Conservation (phyloP, 2,888 invertebrate species). For the Amorpha juglandis region DNA sequence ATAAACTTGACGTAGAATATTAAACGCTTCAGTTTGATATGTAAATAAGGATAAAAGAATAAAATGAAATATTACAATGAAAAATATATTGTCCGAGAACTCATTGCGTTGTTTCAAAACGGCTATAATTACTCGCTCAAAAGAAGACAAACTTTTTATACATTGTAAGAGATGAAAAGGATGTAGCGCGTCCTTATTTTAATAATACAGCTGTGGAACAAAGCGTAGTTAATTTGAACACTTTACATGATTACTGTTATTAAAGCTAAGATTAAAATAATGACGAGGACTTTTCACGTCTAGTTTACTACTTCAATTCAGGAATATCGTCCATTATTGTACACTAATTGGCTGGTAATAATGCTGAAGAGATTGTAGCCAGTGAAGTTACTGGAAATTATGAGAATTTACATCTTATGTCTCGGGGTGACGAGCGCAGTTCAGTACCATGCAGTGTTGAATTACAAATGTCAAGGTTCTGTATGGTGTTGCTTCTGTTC, state of each 20-base stretch:
- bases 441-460: no score
- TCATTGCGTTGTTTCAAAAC: not conserved
- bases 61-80: not conserved
- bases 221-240: not conserved
- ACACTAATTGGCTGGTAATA: not conserved
- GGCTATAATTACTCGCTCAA: not conserved
- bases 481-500: no score
- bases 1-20: not conserved
- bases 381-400: no score
- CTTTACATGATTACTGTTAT: not conserved
- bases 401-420: no score
- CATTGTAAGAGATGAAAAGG: not conserved
- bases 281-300: not conserved
- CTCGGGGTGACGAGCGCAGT: no score
- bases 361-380: no score
- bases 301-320: not conserved
- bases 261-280: not conserved
- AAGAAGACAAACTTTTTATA: slow-evolving; percentile 4
- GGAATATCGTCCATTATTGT: not conserved
- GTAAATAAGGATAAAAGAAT: not conserved
- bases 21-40: not conserved
- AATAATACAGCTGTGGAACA: not conserved
- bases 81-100: not conserved
- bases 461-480: no score
- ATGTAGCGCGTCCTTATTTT: not conserved